Percentiles rank a stretch among this genome's conserved stretches.
Conservation (phyloP, 2,888 invertebrate species). For the Cryptus viduatorius region DNA sequence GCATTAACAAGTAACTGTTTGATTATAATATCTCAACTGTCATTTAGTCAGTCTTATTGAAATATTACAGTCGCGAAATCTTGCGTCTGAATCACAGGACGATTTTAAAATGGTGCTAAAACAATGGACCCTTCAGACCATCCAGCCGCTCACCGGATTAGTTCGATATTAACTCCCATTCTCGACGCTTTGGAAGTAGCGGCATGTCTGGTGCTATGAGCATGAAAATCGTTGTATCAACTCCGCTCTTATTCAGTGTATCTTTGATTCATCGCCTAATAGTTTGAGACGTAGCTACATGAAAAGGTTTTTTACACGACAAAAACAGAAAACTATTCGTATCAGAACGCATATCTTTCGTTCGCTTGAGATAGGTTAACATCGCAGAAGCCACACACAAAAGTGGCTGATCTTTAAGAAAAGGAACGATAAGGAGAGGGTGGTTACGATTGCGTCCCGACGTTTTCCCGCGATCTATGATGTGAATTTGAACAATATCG, state of each 20-base stretch:
- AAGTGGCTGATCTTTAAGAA: background rate
- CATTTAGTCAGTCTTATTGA: background rate
- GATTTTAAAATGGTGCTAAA: background rate
- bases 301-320: slow-evolving; percentile 42
- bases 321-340: background rate
- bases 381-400: slow-evolving; percentile 10
- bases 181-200: background rate
- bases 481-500: slow-evolving; percentile 9
- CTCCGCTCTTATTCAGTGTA: background rate
- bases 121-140: slow-evolving; percentile 5
- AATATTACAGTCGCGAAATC: background rate
- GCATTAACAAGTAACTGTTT: background rate
- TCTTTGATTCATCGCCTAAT: slow-evolving; percentile 49
- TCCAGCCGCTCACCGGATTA: background rate
- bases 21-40: too few species aligned
- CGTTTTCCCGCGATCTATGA: slow-evolving; percentile 20
- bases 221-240: background rate
- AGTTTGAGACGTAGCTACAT: slow-evolving; percentile 30
- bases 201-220: slow-evolving; percentile 4
- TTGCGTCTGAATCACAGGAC: background rate
- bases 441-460: slow-evolving; percentile 1
- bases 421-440: background rate
- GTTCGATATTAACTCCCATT: background rate
- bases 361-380: background rate
- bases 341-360: background rate